These are phyloP conservation scores for Xyrichtys novacula DNA, from an alignment of 2,797 vertebrate genomes.

Conservation along the genomic window DNA sequence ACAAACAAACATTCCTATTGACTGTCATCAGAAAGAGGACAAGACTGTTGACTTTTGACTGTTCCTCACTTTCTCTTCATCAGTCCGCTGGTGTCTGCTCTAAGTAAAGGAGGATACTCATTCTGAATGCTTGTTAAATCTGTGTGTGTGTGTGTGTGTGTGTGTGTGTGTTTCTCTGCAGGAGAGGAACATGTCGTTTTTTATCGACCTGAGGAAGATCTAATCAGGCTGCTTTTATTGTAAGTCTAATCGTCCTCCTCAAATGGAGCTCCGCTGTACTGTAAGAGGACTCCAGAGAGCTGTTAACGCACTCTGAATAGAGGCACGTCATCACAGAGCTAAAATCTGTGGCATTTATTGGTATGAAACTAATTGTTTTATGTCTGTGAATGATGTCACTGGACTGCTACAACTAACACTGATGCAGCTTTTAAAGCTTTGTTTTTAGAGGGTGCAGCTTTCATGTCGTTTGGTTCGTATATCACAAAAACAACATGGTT, in stretches of 20 bases:
- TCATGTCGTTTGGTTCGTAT: neutral
- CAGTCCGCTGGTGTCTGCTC: no score
- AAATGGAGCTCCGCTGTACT: neutral
- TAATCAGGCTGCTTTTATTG: constrained; percentile 12
- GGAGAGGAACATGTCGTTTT: constrained; percentile 3
- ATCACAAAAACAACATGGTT: no score
- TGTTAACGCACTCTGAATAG: neutral
- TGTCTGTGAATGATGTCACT: constrained; percentile 24
- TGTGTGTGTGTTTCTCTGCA: no score
- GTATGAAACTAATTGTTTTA: constrained; percentile 20
- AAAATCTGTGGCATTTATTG: constrained; percentile 4
- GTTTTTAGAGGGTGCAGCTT: neutral
- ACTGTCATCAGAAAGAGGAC: no score
- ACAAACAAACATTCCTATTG: no score
- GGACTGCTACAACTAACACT: constrained; percentile 15
- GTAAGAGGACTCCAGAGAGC: constrained; percentile 3
- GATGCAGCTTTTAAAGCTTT: neutral
- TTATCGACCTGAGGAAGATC: neutral
- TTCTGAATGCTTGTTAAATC: neutral
- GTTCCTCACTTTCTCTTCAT: no score
- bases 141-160: no score
- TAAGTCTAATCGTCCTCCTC: constrained; percentile 11
- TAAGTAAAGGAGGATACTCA: no score
- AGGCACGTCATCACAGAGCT: constrained; percentile 1
- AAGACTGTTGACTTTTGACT: no score